Percentiles rank a stretch among this genome's conserved stretches.
These are phyloP conservation scores for Torymus tubicola DNA, from an alignment of 2,888 invertebrate genomes.

Conservation along the genomic window DNA sequence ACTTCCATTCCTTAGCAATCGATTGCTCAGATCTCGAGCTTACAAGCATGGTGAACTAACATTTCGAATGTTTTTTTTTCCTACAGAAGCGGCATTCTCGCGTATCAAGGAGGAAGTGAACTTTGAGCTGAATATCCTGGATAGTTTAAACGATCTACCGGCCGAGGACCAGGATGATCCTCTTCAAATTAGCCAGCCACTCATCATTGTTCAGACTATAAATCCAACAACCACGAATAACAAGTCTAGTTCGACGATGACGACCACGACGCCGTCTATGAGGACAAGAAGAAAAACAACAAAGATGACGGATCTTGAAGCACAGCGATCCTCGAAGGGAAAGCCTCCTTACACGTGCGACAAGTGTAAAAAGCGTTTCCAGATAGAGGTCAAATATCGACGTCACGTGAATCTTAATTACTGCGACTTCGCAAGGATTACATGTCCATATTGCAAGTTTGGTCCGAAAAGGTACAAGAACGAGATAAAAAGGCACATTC, in stretches of 20 bases:
- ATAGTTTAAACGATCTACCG: not conserved
- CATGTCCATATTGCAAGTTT: conserved; percentile 33
- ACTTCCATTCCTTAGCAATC: too few relatives aligned
- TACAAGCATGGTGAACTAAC: not conserved
- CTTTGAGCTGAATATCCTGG: conserved; percentile 31
- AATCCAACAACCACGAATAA: too few relatives aligned
- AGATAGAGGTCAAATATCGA: conserved; percentile 4
- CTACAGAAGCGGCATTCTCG: conserved; percentile 16
- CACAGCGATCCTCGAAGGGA: too few relatives aligned
- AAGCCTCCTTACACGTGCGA: conserved; percentile 5
- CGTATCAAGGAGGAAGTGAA: conserved; percentile 33
- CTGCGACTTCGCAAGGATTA: conserved; percentile 31
- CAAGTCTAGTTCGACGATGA: too few relatives aligned
- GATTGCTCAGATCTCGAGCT: too few relatives aligned
- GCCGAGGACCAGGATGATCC: not conserved
- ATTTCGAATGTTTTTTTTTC: not conserved
- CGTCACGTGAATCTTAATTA: conserved; percentile 27
- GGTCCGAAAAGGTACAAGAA: conserved; percentile 27
- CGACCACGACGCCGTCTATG: not conserved
- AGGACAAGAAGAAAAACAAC: not conserved
- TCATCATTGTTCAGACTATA: too few relatives aligned
- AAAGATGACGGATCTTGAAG: too few relatives aligned
- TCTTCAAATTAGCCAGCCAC: too few relatives aligned
- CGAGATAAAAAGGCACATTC: conserved; percentile 21
- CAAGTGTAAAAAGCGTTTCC: conserved; percentile 24